Conservation (phyloP, 2,113 vertebrate species). For the Paracanthobrama guichenoti region DNA sequence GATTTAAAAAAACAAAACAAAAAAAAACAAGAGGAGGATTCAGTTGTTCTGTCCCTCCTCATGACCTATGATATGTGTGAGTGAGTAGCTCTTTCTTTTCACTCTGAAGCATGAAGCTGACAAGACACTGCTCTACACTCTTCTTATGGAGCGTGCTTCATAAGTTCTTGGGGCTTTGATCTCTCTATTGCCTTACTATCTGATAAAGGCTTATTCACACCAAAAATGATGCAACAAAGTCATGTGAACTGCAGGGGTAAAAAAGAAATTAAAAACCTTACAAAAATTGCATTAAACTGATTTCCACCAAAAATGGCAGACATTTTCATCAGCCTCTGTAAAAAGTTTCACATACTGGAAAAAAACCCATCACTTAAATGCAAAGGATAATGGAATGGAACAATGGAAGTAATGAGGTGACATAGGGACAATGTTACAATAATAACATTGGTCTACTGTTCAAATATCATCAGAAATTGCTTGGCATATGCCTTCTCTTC, state of each 20-base stretch:
- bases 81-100: neutral
- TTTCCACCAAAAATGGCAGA: neutral
- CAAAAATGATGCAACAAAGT: conserved; percentile 13
- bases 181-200: neutral
- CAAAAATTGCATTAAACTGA: neutral
- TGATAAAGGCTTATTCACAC: neutral
- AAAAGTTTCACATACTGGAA: neutral
- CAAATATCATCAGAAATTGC: neutral
- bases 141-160: neutral
- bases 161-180: conserved; percentile 17
- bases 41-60: neutral
- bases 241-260: neutral
- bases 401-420: neutral
- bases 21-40: neutral
- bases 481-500: neutral
- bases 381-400: neutral
- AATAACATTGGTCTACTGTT: neutral
- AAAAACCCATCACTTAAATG: neutral
- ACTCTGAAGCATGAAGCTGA: neutral
- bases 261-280: neutral
- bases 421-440: neutral
- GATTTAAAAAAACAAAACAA: neutral
- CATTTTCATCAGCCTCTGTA: conserved; percentile 6
- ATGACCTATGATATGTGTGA: neutral
- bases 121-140: neutral